Evolutionary conservation across 92 coral and sea anemone species (phyloP), one percentile per base, ranked within the genome.

Genomic region (Porites divaricata): DNA sequence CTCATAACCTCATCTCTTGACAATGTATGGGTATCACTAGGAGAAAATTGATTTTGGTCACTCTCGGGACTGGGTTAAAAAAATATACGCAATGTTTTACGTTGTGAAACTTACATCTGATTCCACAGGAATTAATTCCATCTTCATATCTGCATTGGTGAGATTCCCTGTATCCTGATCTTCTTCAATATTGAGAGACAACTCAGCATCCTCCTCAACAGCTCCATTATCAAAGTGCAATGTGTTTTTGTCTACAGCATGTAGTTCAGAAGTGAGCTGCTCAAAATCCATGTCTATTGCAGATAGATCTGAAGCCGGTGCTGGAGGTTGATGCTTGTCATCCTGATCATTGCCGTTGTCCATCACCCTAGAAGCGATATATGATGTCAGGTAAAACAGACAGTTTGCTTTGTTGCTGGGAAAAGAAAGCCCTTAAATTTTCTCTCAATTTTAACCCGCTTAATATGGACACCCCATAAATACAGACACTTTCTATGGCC

Each of bases 71-170:
- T 35, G 45, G 45, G 45, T 35, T 35, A 35, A 35, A 35, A 35
- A 35, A 35, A 35, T 0, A 35, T 1, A 35, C 6, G 6, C 45
- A 35, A 35, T 35, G 4, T 35, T 35, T 35, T 35, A 35, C 2
- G 2, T 54, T 53, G 14, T 58, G 50, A 78, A 28, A 49, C 83
- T 78, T 53, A 78, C 83, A 23, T 78, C 66, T 65, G 83, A 9
- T 5, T 50, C 63, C 17, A 64, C 74, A 9, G 73, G 73, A 1
- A 50, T 13, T 13, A 21, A 28, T 1, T 80, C 76, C 22, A 21
- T 56, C 56, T 13, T 70, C 14, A 21, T 20, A 24, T 80, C 61
- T 25, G 58, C 21, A n/a, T 56, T 9, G 25, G 41, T 54, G 35
- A 24, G 21, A 25, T 69, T 66, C 58, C 26, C 28, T 54, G 20